Evolutionary conservation across 35 echinoderm and acorn worm species (phyloP).

Genomic region (Holothuria glaberrima): DNA sequence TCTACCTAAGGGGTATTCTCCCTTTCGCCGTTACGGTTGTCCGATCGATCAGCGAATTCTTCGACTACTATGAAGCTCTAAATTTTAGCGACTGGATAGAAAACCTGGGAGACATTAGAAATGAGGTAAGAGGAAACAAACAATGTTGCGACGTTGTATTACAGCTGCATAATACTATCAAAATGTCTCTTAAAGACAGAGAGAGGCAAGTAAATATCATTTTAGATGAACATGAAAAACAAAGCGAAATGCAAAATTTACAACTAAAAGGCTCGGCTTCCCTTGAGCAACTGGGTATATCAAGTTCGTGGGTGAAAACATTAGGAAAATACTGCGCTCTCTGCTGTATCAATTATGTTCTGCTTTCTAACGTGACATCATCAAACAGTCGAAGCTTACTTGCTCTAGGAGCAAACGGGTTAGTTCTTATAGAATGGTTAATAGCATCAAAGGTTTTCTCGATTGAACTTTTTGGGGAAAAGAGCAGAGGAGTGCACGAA

Average conservation of each 20-base stretch:
- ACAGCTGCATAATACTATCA: background rate
- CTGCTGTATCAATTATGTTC: background rate
- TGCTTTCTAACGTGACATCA: background rate
- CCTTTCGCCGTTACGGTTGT: background rate
- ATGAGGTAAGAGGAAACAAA: background rate
- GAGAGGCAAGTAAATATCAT: background rate
- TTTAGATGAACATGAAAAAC: background rate
- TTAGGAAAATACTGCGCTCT: no score
- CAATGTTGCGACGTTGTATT: background rate
- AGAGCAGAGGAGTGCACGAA: background rate
- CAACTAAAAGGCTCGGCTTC: background rate
- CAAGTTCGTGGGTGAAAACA: no score
- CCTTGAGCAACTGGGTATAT: background rate
- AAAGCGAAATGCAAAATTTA: background rate
- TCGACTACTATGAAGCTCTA: conserved; percentile 34
- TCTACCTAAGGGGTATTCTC: conserved; percentile 34
- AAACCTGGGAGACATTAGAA: background rate
- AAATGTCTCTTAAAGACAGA: background rate
- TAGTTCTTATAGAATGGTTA: no score
- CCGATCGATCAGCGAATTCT: background rate
- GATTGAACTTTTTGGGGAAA: background rate
- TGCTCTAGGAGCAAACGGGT: no score
- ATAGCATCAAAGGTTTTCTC: background rate
- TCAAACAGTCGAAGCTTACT: no score
- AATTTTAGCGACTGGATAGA: conserved; percentile 16